These are phyloP conservation scores for Notodonta ziczac DNA, from an alignment of 2,888 invertebrate genomes.

Conservation along the genomic window DNA sequence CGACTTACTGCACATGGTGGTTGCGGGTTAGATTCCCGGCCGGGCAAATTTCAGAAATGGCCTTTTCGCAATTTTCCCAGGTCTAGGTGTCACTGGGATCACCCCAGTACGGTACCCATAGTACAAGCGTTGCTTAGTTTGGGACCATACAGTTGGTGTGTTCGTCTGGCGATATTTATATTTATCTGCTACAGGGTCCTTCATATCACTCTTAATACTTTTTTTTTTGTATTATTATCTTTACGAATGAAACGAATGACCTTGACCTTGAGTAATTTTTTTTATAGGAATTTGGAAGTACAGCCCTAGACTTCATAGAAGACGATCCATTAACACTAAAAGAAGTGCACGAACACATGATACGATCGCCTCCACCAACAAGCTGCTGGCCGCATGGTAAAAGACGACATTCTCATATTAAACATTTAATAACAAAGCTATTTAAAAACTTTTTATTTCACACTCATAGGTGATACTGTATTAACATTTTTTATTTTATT, in stretches of 20 bases:
- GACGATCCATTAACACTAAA: conserved; percentile 90
- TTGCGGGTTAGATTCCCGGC: too few species aligned
- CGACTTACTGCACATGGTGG: too few species aligned
- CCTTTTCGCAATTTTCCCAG: too few species aligned
- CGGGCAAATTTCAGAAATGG: too few species aligned
- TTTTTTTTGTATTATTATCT: too few species aligned
- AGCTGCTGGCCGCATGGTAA: conserved; percentile 87
- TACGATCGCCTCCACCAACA: conserved; percentile 91
- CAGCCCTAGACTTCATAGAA: conserved; percentile 81
- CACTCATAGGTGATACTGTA: conserved; percentile 6
- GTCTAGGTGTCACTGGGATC: too few species aligned
- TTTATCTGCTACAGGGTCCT: too few species aligned
- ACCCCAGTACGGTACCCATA: too few species aligned
- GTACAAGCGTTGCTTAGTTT: too few species aligned
- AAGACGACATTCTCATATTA: conserved; percentile 5
- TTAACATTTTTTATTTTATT: neutral
- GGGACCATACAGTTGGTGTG: too few species aligned
- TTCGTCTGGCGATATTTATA: too few species aligned
- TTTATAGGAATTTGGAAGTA: conserved; percentile 80
- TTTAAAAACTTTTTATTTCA: conserved; percentile 7
- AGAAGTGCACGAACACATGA: conserved; percentile 93
- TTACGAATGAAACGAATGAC: neutral
- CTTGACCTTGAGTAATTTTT: neutral
- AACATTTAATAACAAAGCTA: conserved; percentile 2
- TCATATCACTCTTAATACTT: too few species aligned